These are phyloP conservation scores for Hypsibius dujardini DNA, from an alignment of 1,140 invertebrate genomes.

Conservation along the genomic window DNA sequence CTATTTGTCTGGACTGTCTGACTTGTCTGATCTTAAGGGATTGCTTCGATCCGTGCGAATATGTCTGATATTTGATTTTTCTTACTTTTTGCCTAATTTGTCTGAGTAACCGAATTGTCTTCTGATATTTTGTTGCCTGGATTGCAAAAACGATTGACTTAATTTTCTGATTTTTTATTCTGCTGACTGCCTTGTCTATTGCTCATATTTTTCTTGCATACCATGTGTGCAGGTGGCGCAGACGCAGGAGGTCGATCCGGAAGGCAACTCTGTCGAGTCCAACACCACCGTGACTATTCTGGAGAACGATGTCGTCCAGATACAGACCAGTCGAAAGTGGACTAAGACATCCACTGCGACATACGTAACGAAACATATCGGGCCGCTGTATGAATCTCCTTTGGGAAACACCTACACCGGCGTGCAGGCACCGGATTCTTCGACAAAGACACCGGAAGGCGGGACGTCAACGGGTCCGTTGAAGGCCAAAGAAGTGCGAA, in stretches of 20 bases:
- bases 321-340: not conserved
- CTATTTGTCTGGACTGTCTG: too few relatives aligned
- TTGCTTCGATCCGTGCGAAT: too few relatives aligned
- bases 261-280: constrained; percentile 1
- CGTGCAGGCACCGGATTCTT: not conserved
- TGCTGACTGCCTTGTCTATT: too few relatives aligned
- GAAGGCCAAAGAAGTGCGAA: not conserved
- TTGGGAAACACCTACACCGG: not conserved
- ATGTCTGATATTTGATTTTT: too few relatives aligned
- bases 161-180: too few relatives aligned
- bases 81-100: too few relatives aligned
- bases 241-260: constrained; percentile 11
- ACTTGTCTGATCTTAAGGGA: too few relatives aligned
- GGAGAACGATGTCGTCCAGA: constrained; percentile 15
- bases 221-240: not conserved
- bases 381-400: constrained; percentile 7
- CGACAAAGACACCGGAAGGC: not conserved
- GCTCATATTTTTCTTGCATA: too few relatives aligned
- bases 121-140: too few relatives aligned
- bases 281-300: not conserved
- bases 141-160: too few relatives aligned
- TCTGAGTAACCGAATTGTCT: too few relatives aligned
- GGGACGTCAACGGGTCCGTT: not conserved
- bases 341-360: constrained; percentile 10
- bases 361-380: constrained; percentile 7